Conservation (phyloP, 2,888 invertebrate species). For the Ernsta delagoae region DNA sequence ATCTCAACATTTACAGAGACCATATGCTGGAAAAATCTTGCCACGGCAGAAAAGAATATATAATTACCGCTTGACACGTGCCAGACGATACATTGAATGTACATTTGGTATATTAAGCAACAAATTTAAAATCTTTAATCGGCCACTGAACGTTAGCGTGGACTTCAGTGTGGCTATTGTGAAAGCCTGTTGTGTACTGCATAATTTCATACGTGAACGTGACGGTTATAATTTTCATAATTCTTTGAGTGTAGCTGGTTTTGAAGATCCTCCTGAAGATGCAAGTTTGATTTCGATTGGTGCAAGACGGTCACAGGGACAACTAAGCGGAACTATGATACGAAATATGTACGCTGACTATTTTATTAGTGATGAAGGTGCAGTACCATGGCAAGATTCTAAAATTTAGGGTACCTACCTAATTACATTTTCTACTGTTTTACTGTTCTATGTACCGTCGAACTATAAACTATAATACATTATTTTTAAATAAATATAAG, state of each 20-base stretch:
- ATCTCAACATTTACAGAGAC: no score
- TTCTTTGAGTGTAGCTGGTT: slow-evolving; percentile 32
- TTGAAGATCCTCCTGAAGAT: slow-evolving; percentile 13
- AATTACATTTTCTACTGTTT: slow-evolving; percentile 21
- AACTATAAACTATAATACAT: slow-evolving; percentile 1
- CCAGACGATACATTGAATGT: no score
- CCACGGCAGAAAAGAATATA: no score
- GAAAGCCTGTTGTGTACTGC: no score
- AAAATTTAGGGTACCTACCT: slow-evolving; percentile 21
- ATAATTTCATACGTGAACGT: background rate
- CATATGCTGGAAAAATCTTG: no score
- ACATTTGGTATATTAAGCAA: no score
- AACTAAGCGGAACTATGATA: slow-evolving; percentile 31
- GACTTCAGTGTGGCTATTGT: no score
- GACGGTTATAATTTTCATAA: slow-evolving; percentile 33
- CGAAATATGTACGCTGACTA: slow-evolving; percentile 37
- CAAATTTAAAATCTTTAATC: no score
- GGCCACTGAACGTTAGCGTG: no score
- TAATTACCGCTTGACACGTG: no score
- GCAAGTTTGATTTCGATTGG: slow-evolving; percentile 17
- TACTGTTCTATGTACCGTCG: slow-evolving; percentile 22
- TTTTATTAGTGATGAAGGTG: slow-evolving; percentile 33
- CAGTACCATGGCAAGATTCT: slow-evolving; percentile 36
- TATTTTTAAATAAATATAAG: background rate
- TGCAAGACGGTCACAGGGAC: slow-evolving; percentile 7